Evolutionary conservation across 2,797 vertebrate genomes (phyloP), one percentile per base, ranked within the genome.

Genomic region (Melopsittacus undulatus): DNA sequence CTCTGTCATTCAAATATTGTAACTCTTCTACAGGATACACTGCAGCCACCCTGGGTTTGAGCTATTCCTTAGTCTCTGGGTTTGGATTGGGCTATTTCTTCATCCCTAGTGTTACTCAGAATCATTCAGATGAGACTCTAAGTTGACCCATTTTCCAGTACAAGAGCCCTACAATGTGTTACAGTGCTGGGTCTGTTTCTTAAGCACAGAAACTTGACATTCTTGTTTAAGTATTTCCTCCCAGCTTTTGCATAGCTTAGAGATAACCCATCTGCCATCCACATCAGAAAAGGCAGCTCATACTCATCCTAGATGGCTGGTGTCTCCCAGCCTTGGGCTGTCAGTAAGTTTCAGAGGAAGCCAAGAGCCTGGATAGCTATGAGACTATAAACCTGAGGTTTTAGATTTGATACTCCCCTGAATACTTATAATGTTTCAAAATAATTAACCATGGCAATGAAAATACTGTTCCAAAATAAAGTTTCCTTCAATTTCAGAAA

Each of bases 361-460:
- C 14, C 20, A 70, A 77, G 11, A 70, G 6, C 3, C 2, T 7
- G 32, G 19, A 32, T 15, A 77, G 6, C 13, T 23, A 2, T 4
- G 4, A 72, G 5, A 38, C 23, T 40, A 12, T 16, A 80, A 85
- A 13, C 8, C 14, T 13, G 13, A 2, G 1, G 27, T n/a, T 40
- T n/a, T 23, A 30, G 15, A 5, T 38, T 16, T 8, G 20, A 11
- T 69, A 20, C 6, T 78, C 26, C 15, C 7, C 4, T 7, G 4
- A 54, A 52, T 11, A 56, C 18, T 36, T 54, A 22, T 54, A 22
- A n/a, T 26, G 34, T 19, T 62, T 68, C 36, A 52, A 85, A 81
- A 88, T 14, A 56, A 6, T n/a, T 30, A 62, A 4, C 3, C 6
- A 20, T 0, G 0, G 11, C 19, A 80, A 7, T 56, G 3, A 63